These are phyloP conservation scores for Punctoribates punctum DNA, from an alignment of 2,888 invertebrate genomes.

Conservation along the genomic window DNA sequence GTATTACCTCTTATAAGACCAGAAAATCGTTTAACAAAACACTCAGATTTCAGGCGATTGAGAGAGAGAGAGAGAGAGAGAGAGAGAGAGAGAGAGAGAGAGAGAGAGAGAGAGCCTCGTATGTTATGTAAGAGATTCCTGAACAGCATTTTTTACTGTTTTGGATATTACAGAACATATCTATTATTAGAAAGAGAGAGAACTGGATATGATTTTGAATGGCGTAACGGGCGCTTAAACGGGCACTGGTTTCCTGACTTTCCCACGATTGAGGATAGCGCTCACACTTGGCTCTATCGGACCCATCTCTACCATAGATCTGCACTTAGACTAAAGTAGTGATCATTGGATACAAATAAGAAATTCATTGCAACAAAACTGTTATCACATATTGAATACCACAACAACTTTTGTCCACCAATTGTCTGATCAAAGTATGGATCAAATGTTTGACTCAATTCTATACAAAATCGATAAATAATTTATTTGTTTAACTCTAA, in stretches of 20 bases:
- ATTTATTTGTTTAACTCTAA: no score
- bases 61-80: no score
- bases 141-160: slow-evolving; percentile 8
- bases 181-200: not conserved
- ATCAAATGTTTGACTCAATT: no score
- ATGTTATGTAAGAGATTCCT: slow-evolving; percentile 8
- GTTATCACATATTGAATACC: no score
- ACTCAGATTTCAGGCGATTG: not conserved
- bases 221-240: slow-evolving; percentile 24
- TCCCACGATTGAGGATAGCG: slow-evolving; percentile 2
- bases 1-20: slow-evolving; percentile 11
- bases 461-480: no score
- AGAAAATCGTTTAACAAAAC: slow-evolving; percentile 19
- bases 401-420: no score
- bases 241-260: slow-evolving; percentile 14
- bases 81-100: no score
- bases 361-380: not conserved
- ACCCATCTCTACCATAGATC: not conserved
- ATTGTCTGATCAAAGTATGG: no score
- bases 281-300: not conserved
- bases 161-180: not conserved
- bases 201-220: slow-evolving; percentile 6
- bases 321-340: not conserved
- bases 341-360: not conserved
- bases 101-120: not conserved